Base-by-base conservation (phyloP, 2,888 invertebrate species). In the Scaptomyza flava region DNA sequence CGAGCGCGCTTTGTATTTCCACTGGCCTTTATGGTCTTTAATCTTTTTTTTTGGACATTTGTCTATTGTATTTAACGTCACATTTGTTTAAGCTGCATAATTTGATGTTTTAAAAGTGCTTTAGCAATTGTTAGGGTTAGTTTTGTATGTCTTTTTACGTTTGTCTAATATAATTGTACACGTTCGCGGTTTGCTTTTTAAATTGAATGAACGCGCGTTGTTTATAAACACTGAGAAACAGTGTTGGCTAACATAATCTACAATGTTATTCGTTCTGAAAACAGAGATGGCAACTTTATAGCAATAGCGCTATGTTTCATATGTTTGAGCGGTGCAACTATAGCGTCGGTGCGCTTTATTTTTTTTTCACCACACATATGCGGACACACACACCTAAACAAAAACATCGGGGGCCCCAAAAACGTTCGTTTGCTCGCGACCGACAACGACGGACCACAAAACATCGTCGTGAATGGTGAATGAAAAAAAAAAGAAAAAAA, bases 1-100 rank as follows among this genome's bases (percentile, higher is more conserved):
- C 93, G 96, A 59, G 96, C 96, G 30, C 93, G 97, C 54, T 92
- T 96, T 38, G 93, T 96, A 2, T 97, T 97, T 91, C 97, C 97
- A 0, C 91, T 95, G 4, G 93, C 95, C 9, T 97, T 97, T 89
- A 87, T 97, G 14, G 93, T 96, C 64, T 97, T 97, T 91, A 97
- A 97, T 89, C 93, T 95, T 50, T 93, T 96, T 60, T 96, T 96
- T 87, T 96, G 96, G 96, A 95, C 95, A 51, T 96, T 96, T 79
- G 95, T 96, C 51, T 95, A 94, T 87, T 71, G 47, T 45, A 82
- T 82, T 64, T 82, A 54, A 62, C 12, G 11, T 6, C 12, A 12
- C 33, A 33, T 51, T 47, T 52, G 14, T 42, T 53, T 48, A 4
- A 17, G 6, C 1, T n/a, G 14, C 8, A 8, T 14, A 20, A 41